A percentile compares a stretch with the other conserved stretches of the same genome.
Conservation (phyloP, 2,888 invertebrate species). For the Apodemia zela region DNA sequence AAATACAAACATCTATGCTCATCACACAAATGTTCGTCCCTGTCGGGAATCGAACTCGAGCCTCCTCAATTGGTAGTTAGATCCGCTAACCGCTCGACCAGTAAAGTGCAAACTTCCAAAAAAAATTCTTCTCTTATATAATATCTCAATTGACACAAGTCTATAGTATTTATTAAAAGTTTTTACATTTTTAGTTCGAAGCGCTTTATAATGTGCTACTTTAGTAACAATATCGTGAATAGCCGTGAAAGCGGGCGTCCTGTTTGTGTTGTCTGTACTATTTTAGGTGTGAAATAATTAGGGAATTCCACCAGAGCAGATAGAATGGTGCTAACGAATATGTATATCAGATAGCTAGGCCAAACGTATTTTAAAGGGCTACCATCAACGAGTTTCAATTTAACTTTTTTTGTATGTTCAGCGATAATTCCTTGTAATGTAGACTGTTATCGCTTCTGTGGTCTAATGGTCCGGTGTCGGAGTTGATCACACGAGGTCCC, state of each 20-base stretch:
- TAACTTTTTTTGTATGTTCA: no score
- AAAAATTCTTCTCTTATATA: no score
- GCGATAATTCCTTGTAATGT: no score
- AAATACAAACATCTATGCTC: no score
- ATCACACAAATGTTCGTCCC: no score
- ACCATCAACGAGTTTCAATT: background rate
- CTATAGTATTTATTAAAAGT: background rate
- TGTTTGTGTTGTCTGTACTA: constrained; percentile 19
- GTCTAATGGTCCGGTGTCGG: no score
- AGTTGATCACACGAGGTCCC: no score
- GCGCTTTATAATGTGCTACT: background rate
- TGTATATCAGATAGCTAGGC: constrained; percentile 3
- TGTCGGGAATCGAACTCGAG: no score
- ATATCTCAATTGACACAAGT: background rate
- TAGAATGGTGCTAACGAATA: constrained; percentile 6
- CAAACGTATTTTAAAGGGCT: background rate
- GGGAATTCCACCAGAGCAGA: constrained; percentile 10
- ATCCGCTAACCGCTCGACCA: no score
- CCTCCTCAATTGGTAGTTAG: no score
- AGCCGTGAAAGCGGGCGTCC: background rate
- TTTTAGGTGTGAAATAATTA: constrained; percentile 25
- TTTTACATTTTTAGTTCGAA: background rate
- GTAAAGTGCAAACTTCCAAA: no score
- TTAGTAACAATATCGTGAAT: background rate
- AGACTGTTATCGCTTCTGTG: no score